These are phyloP conservation scores for Margarornis squamiger DNA, from an alignment of 2,797 vertebrate species.

Conservation along the genomic window DNA sequence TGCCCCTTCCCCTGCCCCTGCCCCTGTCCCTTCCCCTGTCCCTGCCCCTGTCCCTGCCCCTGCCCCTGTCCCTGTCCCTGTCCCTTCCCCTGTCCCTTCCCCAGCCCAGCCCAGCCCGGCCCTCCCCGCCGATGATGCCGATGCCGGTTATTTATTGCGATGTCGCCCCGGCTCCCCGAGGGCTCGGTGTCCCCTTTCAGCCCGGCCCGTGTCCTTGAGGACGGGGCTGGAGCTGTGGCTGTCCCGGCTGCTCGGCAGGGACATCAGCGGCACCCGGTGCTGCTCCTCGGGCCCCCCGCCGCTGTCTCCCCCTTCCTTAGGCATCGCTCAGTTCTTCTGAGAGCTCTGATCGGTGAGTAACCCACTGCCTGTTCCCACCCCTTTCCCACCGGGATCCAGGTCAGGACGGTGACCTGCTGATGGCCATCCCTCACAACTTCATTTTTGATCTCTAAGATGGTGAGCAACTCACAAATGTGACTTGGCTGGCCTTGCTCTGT, in stretches of 20 bases:
- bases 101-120: not conserved
- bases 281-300: not conserved
- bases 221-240: not conserved
- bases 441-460: not conserved
- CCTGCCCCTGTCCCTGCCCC: too few species aligned
- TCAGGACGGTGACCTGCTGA: accelerated
- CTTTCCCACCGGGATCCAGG: accelerated
- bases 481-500: not conserved
- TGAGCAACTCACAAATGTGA: not conserved
- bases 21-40: too few species aligned
- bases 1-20: not conserved
- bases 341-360: conserved; percentile 37
- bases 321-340: not conserved
- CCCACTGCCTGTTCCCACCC: not conserved
- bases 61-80: too few species aligned
- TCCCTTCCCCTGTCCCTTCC: too few species aligned
- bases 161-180: not conserved
- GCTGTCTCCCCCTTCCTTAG: not conserved
- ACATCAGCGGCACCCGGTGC: accelerated
- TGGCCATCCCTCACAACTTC: accelerated
- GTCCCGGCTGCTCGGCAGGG: not conserved
- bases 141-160: not conserved
- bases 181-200: conserved; percentile 14
- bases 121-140: not conserved
- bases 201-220: not conserved